Evolutionary conservation across 1,140 invertebrate genomes (phyloP).

Genomic region (Pentalonia nigronervosa): DNA sequence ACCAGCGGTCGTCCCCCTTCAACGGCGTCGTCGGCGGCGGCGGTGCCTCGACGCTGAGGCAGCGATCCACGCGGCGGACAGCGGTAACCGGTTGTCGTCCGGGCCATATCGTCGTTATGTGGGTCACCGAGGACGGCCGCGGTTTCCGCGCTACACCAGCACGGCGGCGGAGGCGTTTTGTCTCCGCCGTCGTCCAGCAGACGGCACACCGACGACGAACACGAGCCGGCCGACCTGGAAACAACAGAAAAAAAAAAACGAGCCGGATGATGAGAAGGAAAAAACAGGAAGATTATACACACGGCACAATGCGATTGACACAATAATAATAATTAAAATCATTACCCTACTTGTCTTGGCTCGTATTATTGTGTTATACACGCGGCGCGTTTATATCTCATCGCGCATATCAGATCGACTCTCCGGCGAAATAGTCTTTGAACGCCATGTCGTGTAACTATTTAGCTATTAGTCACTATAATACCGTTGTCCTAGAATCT

Average conservation of each 20-base stretch:
- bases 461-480: neutral
- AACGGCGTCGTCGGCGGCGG: neutral
- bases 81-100: conserved; percentile 46
- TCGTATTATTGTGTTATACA: neutral
- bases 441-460: neutral
- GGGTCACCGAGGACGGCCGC: neutral
- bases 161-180: conserved; percentile 42
- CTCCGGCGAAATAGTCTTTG: neutral
- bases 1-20: neutral
- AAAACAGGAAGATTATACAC: conserved; percentile 4
- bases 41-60: neutral
- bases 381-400: neutral
- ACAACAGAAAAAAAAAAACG: neutral
- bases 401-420: neutral
- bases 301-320: neutral
- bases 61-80: conserved; percentile 47
- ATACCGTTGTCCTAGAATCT: neutral
- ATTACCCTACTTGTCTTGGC: neutral
- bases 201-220: conserved; percentile 20
- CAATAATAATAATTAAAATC: conserved; percentile 1
- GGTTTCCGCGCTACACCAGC: conserved; percentile 35
- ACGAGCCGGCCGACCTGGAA: conserved; percentile 40
- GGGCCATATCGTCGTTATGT: conserved; percentile 25
- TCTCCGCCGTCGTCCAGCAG: conserved; percentile 34
- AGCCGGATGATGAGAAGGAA: neutral